phyloP scores from a whole-genome alignment of 1,140 invertebrate species.

The Bombus waltoni region DNA sequence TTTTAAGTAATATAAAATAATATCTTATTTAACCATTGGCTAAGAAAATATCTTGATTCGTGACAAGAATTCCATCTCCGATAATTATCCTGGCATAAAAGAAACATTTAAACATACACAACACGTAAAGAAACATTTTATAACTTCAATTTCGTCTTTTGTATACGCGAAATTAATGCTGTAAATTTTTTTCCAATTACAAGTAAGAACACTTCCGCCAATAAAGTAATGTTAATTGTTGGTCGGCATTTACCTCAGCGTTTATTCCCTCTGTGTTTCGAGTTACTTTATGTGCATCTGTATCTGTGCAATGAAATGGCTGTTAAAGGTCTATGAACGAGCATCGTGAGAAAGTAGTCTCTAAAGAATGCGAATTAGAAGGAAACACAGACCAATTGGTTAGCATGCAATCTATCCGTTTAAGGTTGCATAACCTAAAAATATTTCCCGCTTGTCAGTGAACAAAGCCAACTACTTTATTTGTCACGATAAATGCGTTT shows the following conservation, averaged over 20 bases:
- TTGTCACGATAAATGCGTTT: not conserved
- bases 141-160: not conserved
- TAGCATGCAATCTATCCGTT: constrained; percentile 7
- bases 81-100: not conserved
- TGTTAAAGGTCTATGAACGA: constrained; percentile 41
- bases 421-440: constrained; percentile 19
- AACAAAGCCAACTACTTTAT: not conserved
- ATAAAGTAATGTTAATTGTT: not conserved
- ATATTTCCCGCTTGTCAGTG: not conserved
- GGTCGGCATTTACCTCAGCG: not conserved
- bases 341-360: constrained; percentile 48
- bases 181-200: not conserved
- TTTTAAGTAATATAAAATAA: no score
- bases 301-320: not conserved
- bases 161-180: not conserved
- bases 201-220: not conserved
- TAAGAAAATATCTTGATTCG: no score
- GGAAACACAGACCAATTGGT: not conserved
- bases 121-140: not conserved
- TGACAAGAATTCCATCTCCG: not conserved
- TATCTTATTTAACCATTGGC: no score
- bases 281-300: not conserved
- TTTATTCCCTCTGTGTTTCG: not conserved
- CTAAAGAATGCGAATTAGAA: constrained; percentile 18
- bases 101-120: not conserved